Base-by-base conservation (phyloP, 2,113 vertebrate genomes). In the Melanotaenia duboulayi region DNA sequence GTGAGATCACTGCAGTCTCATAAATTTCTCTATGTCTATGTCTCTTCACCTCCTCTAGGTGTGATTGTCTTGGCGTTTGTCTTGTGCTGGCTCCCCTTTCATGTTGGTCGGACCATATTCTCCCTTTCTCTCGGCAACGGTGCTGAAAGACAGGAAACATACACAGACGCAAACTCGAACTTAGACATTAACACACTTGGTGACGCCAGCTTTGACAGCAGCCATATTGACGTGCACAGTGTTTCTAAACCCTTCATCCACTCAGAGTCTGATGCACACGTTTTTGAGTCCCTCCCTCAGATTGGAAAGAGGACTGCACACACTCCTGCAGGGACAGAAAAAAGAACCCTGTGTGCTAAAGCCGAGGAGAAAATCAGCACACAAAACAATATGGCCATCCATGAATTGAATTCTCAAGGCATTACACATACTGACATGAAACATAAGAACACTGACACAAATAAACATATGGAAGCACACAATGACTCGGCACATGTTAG, bases 71-170 rank as follows among this genome's bases (percentile, higher is more conserved):
- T 94, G 81, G 94, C 90, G 2, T 95, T 95, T 42, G 80, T 95
- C 39, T 79, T 94, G 39, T 95, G 94, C 72, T 95, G 94, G 94
- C 86, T 95, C 68, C 94, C 94, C 2, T 95, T 94, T 78, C 93
- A 95, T 2, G 88, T 94, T n/a, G 94, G 92, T 17, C 93, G 94
- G 40, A 94, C 91, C 8, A 90, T 95, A 2, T 94, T 93, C 72
- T 91, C 87, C 14, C 19, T 94, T 22, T 90, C 92, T n/a, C 65
- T 82, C 0, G 85, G 81, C 76, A 74, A 71, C 7, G 37, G 70
- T 1, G 8, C 56, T 0, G 77, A 88, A 40, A 42, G 50, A 39
- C 80, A 75, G 52, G 84, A 84, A 20, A 16, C 23, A 0, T 19
- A 80, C 66, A 17, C 12, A 1, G 64, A 84, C 40, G 22, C 55